These are phyloP conservation scores for Passer montanus DNA, from an alignment of 2,113 vertebrate genomes.

Conservation along the genomic window DNA sequence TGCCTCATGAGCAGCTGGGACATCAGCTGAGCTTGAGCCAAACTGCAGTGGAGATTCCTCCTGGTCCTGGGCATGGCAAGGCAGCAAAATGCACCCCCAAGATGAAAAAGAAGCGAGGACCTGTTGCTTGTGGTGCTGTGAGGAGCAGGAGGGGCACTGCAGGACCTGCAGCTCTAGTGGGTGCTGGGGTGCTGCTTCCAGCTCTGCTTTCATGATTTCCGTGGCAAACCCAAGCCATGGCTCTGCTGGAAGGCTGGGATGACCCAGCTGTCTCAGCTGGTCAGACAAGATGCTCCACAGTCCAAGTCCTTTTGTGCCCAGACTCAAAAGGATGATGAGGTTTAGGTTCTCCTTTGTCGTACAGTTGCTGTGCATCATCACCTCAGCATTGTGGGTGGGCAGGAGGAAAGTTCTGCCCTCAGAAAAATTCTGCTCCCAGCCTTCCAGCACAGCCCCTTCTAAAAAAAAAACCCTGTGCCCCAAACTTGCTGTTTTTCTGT, in stretches of 20 bases:
- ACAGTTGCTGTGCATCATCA: rapidly evolving
- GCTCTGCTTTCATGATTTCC: not conserved
- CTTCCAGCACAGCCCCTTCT: not conserved
- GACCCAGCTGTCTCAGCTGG: not conserved
- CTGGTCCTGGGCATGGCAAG: not conserved
- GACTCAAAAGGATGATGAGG: not conserved
- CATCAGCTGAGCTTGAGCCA: not conserved
- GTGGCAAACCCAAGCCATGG: not conserved
- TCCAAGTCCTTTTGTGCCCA: not conserved
- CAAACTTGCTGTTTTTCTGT: not conserved
- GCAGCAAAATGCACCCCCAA: not conserved
- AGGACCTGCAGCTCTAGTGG: not conserved
- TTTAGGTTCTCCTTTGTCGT: not conserved
- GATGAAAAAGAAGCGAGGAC: not conserved
- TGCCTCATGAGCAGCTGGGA: not conserved
- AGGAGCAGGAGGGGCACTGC: not conserved
- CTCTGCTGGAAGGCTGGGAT: not conserved
- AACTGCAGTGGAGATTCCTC: not conserved
- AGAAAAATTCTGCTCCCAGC: not conserved
- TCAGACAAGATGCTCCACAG: not conserved
- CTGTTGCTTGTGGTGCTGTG: not conserved
- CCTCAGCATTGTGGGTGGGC: not conserved
- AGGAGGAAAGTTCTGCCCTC: not conserved
- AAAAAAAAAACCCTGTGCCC: not conserved
- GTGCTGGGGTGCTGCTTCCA: not conserved